Evolutionary conservation across 1,140 invertebrate species (phyloP).

Genomic region (Phymorhynchus buccinoides): DNA sequence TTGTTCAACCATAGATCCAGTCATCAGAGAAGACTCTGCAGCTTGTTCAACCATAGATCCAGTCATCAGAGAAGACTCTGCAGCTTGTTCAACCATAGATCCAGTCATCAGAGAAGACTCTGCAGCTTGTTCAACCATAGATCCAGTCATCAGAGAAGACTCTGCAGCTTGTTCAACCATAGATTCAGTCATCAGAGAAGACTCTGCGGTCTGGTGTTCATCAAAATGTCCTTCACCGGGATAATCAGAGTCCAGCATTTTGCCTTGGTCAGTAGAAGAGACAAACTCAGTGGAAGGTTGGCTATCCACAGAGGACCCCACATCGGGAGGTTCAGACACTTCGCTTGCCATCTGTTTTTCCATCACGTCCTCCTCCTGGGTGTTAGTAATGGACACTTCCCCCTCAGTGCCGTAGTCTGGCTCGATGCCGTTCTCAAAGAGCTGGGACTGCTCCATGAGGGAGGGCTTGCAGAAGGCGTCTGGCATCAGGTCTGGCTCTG

Average conservation of each 20-base stretch:
- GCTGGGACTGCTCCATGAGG: constrained; percentile 4
- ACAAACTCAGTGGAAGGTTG: not conserved
- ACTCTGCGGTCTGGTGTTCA: too few species aligned
- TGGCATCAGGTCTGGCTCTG: constrained; percentile 58
- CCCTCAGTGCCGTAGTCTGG: not conserved
- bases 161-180: too few species aligned
- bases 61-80: too few species aligned
- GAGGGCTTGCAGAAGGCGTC: constrained; percentile 55
- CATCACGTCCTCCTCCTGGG: not conserved
- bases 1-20: too few species aligned
- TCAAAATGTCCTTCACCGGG: not conserved
- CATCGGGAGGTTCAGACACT: not conserved
- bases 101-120: too few species aligned
- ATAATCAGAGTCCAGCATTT: not conserved
- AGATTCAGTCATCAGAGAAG: too few species aligned
- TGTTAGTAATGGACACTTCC: not conserved
- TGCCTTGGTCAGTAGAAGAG: not conserved
- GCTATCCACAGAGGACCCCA: not conserved
- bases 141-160: too few species aligned
- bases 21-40: too few species aligned
- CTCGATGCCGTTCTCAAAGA: constrained; percentile 9
- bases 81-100: too few species aligned
- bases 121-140: too few species aligned
- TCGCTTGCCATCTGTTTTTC: not conserved
- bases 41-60: too few species aligned